Base-by-base conservation (phyloP, 2,888 invertebrate species). In the Ptycholaimellus sp. region DNA sequence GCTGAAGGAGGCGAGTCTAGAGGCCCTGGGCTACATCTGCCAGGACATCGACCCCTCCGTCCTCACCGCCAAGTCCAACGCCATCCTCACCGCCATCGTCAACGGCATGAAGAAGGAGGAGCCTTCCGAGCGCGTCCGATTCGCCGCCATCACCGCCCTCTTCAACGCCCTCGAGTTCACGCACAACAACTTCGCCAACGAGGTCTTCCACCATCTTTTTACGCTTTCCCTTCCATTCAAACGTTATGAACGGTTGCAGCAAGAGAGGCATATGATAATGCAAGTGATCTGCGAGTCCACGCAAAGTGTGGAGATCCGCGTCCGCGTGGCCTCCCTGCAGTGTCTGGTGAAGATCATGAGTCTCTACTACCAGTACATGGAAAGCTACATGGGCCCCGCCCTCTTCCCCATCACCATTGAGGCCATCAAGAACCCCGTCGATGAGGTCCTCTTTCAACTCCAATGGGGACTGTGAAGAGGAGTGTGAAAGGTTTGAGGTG, bases 231-330 rank as follows among this genome's bases (percentile, higher is more conserved):
- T 11, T 33, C 18, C 7, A 14, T 11, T 33, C n/a, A 37, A 21
- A 21, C 30, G 6, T n/a, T n/a, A n/a, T 32, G 11, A 17, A 14
- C 11, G 13, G 21, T 52, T 59, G 36, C 50, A 72, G 68, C 72
- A 76, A 40, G 96, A 99, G 63, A 70, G 96, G 45, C 85, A 96
- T 63, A 87, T 83, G 59, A 93, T 99, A 38, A 99, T 96, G 96
- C 87, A 96, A 67, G 85, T 87, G 36, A 90, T 96, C 6, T 99
- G 96, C 66, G 87, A 93, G 65, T 83, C 93, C 3, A 96, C 96
- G 2, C 93, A 93, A 61, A 82, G 80, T 5, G 63, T 69, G 35
- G 82, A 90, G 56, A 74, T 77, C 40, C 75, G 80, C 62, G 81
- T 96, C 33, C 73, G 41, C 23, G 50, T 96, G 14, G 85, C 87